Percentiles rank a stretch among this genome's conserved stretches.
Evolutionary conservation across 2,888 invertebrate genomes (phyloP).

Genomic region (Catocala nupta): DNA sequence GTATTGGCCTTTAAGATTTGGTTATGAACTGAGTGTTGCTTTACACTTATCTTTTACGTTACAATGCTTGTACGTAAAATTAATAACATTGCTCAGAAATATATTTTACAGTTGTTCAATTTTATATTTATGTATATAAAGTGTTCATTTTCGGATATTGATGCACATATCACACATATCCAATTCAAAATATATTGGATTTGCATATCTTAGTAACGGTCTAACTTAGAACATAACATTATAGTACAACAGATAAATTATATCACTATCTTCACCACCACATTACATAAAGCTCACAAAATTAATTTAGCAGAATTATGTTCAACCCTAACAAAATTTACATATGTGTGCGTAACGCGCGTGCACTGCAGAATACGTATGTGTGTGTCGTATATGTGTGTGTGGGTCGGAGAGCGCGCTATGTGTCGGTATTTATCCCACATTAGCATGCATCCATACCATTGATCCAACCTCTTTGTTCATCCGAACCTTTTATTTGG

Average conservation of each 20-base stretch:
- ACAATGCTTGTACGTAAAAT: too few relatives aligned
- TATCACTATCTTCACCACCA: constrained; percentile 31
- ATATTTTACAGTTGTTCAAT: too few relatives aligned
- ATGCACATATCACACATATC: too few relatives aligned
- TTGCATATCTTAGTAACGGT: not conserved
- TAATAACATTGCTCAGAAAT: too few relatives aligned
- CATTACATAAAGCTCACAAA: constrained; percentile 27
- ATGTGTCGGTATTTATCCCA: constrained; percentile 80
- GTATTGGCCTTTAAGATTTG: not conserved
- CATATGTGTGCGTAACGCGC: constrained; percentile 41
- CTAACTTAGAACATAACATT: constrained; percentile 8
- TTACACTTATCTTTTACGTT: too few relatives aligned
- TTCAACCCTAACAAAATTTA: constrained; percentile 53
- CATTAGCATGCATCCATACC: constrained; percentile 81
- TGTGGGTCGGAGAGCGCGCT: constrained; percentile 62
- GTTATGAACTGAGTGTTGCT: too few relatives aligned
- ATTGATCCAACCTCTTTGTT: constrained; percentile 80
- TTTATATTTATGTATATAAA: too few relatives aligned
- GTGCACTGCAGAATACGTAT: constrained; percentile 16
- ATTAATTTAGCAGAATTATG: constrained; percentile 42
- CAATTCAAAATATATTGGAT: too few relatives aligned
- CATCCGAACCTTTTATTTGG: constrained; percentile 65
- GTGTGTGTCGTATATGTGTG: constrained; percentile 52
- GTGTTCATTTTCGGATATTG: too few relatives aligned
- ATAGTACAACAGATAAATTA: constrained; percentile 32